Percentiles rank a stretch among this genome's conserved stretches.
phyloP scores from a whole-genome alignment of 2,888 invertebrate genomes.

The Acanthopleura granulata region DNA sequence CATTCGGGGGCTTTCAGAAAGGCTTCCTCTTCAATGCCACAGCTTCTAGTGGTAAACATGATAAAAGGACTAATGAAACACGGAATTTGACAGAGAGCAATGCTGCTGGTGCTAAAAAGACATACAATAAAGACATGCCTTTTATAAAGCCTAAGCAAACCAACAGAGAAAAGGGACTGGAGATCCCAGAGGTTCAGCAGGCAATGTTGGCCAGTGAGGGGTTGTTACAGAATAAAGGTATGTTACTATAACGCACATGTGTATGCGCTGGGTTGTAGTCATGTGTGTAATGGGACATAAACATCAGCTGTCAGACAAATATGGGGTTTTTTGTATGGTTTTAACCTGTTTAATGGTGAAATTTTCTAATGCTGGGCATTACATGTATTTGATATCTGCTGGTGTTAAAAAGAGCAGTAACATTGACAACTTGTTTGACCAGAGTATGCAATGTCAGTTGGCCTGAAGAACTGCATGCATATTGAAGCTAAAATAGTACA shows the following conservation, averaged over 20 bases:
- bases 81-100: constrained; percentile 23
- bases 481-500: no score
- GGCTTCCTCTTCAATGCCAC: constrained; percentile 49
- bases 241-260: background rate
- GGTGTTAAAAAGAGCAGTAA: no score
- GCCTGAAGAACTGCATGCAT: no score
- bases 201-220: constrained; percentile 49
- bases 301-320: no score
- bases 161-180: constrained; percentile 36
- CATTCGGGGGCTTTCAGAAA: constrained; percentile 65
- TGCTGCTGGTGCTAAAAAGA: constrained; percentile 22
- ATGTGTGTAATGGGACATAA: no score
- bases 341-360: no score
- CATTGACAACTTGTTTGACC: no score
- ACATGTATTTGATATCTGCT: no score
- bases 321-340: no score
- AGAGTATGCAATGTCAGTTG: no score
- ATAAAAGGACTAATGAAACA: constrained; percentile 22
- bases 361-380: no score
- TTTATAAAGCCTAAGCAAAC: constrained; percentile 49
- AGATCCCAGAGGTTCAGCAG: constrained; percentile 58
- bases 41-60: constrained; percentile 18
- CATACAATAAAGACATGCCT: constrained; percentile 48
- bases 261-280: no score
- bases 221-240: constrained; percentile 49